These are phyloP conservation scores for Cotesia vestalis DNA, from an alignment of 1,140 invertebrate genomes.

Conservation along the genomic window DNA sequence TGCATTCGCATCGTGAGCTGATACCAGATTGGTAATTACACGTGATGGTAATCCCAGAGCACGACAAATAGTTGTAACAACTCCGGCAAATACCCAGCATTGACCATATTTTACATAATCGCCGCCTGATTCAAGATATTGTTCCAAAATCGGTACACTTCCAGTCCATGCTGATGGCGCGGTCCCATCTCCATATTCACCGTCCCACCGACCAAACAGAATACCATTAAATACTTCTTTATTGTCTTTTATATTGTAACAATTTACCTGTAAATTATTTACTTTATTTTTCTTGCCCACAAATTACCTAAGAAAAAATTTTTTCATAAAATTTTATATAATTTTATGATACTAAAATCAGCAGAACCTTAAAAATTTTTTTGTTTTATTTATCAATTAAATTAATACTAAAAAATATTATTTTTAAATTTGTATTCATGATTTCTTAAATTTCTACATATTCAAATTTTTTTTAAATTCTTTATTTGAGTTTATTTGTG, in stretches of 20 bases:
- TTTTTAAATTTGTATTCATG: too few relatives aligned
- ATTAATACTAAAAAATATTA: too few relatives aligned
- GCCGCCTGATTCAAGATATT: constrained; percentile 64
- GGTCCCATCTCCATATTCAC: constrained; percentile 71
- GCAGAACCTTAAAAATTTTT: too few relatives aligned
- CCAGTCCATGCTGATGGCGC: constrained; percentile 70
- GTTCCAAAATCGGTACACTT: constrained; percentile 67
- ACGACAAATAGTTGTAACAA: constrained; percentile 70
- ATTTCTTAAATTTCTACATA: too few relatives aligned
- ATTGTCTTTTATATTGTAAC: constrained; percentile 63
- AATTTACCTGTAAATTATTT: constrained; percentile 67
- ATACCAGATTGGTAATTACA: constrained; percentile 71
- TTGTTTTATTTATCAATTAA: too few relatives aligned
- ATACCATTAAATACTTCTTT: constrained; percentile 60
- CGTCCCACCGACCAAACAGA: constrained; percentile 72
- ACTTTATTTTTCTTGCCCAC: background rate
- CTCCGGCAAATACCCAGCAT: constrained; percentile 76
- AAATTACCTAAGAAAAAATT: constrained; percentile 18
- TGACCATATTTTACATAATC: constrained; percentile 73
- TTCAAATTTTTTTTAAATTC: too few relatives aligned
- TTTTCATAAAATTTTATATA: background rate
- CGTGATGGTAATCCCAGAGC: constrained; percentile 72
- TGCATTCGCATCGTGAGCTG: constrained; percentile 72
- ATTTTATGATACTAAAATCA: too few relatives aligned
- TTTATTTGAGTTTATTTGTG: too few relatives aligned